Conservation (phyloP, 2,888 invertebrate genomes). For the Agriopis marginaria region DNA sequence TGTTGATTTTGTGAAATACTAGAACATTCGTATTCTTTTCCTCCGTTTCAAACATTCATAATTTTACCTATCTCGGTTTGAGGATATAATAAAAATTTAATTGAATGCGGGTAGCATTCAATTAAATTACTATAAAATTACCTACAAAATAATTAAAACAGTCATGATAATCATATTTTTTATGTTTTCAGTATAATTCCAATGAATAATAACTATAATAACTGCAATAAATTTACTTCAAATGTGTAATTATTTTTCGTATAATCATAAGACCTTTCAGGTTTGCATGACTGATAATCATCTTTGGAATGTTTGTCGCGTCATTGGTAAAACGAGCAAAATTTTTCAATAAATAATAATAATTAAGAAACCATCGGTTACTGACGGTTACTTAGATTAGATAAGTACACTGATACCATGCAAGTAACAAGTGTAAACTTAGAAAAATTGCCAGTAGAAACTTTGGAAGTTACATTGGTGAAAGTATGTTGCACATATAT, state of each 20-base stretch:
- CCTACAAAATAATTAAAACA: too few relatives aligned
- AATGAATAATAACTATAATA: neutral
- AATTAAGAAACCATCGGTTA: neutral
- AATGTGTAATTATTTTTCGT: conserved; percentile 2
- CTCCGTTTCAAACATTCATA: too few relatives aligned
- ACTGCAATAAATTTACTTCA: neutral
- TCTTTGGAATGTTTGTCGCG: conserved; percentile 6
- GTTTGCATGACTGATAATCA: conserved; percentile 18
- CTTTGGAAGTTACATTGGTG: conserved; percentile 35
- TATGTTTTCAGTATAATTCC: neutral
- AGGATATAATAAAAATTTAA: too few relatives aligned
- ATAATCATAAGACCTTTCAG: conserved; percentile 5
- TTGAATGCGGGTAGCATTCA: too few relatives aligned
- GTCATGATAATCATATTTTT: too few relatives aligned
- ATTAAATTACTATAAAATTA: too few relatives aligned
- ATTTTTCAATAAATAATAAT: neutral
- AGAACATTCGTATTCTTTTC: too few relatives aligned
- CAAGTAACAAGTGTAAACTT: conserved; percentile 7
- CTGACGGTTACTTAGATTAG: neutral
- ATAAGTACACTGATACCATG: conserved; percentile 10
- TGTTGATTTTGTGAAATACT: too few relatives aligned
- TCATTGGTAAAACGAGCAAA: neutral
- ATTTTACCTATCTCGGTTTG: too few relatives aligned
- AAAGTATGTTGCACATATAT: conserved; percentile 42
- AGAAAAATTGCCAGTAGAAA: conserved; percentile 22